phyloP scores from a whole-genome alignment of 2,888 invertebrate genomes.

The Nymphalis polychloros region DNA sequence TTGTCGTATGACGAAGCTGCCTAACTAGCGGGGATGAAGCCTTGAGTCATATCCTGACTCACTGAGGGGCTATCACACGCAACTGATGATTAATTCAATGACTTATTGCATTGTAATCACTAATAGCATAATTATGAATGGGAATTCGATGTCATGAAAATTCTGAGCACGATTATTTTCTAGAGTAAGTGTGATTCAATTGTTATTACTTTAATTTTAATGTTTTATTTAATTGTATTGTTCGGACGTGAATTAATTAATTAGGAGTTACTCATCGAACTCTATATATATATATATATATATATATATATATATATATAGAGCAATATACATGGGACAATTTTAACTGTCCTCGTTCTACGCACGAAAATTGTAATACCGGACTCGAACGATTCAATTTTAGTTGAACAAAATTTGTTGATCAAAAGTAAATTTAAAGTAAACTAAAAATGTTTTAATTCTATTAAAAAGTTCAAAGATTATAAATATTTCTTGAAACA shows the following conservation, averaged over 20 bases:
- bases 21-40: conserved; percentile 42
- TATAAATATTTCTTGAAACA: too few species aligned
- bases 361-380: too few species aligned
- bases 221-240: not conserved
- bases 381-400: too few species aligned
- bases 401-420: too few species aligned
- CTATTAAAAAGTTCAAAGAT: too few species aligned
- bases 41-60: conserved; percentile 53
- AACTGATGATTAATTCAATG: conserved; percentile 59
- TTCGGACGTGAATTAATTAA: conserved; percentile 7
- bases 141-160: conserved; percentile 18
- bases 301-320: too few species aligned
- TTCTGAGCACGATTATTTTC: conserved; percentile 17
- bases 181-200: conserved; percentile 6
- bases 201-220: not conserved
- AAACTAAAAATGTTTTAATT: too few species aligned
- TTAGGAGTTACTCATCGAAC: not conserved
- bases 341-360: too few species aligned
- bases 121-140: conserved; percentile 35
- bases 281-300: not conserved
- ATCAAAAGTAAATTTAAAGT: too few species aligned
- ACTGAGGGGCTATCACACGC: conserved; percentile 46
- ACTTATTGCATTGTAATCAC: conserved; percentile 47
- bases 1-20: conserved; percentile 42
- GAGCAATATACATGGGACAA: too few species aligned